Conservation (phyloP, 2,797 vertebrate species). For the Macropodus opercularis region DNA sequence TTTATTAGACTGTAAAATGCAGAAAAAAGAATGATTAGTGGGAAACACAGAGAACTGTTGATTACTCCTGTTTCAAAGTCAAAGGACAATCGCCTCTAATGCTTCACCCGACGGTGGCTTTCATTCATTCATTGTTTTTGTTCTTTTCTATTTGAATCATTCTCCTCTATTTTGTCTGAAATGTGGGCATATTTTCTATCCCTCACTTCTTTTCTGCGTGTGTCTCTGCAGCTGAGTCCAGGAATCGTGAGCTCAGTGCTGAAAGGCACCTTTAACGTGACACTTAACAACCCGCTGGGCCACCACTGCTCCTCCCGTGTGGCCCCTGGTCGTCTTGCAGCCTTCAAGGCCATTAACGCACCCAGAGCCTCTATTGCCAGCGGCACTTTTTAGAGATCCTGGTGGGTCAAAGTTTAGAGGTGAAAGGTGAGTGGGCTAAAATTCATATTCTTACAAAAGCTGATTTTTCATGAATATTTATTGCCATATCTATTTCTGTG, state of each 20-base stretch:
- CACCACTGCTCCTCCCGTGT: slow-evolving; percentile 1
- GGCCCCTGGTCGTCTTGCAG: slow-evolving; percentile 7
- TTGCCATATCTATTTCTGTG: slow-evolving; percentile 38
- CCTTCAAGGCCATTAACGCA: slow-evolving; percentile 20
- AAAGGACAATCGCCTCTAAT: slow-evolving; percentile 9
- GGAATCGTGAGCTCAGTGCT: slow-evolving; percentile 72
- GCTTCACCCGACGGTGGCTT: neutral
- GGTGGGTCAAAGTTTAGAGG: slow-evolving; percentile 56
- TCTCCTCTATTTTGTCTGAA: neutral
- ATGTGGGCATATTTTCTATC: neutral
- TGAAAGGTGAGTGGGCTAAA: slow-evolving; percentile 45
- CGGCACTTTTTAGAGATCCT: slow-evolving; percentile 36
- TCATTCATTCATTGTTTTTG: neutral
- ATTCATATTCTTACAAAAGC: slow-evolving; percentile 42
- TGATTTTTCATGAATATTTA: slow-evolving; percentile 59
- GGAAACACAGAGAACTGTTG: slow-evolving; percentile 14
- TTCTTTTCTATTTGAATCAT: neutral
- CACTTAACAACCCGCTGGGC: slow-evolving; percentile 66
- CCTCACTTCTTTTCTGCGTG: slow-evolving; percentile 15
- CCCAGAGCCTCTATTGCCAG: slow-evolving; percentile 26
- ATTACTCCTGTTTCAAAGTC: slow-evolving; percentile 25
- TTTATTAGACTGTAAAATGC: slow-evolving; percentile 24
- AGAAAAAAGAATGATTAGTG: slow-evolving; percentile 24
- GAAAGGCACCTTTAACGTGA: slow-evolving; percentile 80
- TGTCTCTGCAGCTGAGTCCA: slow-evolving; percentile 67